Conservation (phyloP, 2,888 invertebrate species). For the Entomobrya proxima region DNA sequence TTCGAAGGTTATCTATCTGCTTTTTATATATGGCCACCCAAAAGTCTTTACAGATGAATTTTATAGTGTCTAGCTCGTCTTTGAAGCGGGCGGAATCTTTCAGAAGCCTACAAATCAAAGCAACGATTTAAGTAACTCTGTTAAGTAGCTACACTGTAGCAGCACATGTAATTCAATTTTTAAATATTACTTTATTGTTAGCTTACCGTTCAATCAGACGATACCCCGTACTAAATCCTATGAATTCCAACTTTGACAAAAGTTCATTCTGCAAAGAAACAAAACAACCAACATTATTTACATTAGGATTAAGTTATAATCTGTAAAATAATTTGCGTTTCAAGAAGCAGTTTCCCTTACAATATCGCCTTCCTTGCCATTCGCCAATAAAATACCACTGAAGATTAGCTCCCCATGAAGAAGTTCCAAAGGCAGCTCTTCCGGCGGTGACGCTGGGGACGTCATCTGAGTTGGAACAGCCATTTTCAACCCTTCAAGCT, state of each 20-base stretch:
- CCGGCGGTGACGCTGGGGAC: conserved; percentile 41
- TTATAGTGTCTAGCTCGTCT: conserved; percentile 98
- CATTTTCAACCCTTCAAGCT: too few relatives aligned
- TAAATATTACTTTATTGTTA: neutral
- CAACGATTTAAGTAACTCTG: neutral
- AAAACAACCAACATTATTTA: neutral
- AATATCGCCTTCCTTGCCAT: conserved; percentile 65
- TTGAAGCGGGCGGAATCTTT: conserved; percentile 95
- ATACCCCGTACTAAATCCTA: conserved; percentile 81
- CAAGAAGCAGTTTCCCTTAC: conserved; percentile 45
- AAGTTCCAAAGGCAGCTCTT: conserved; percentile 72
- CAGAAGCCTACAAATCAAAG: conserved; percentile 82
- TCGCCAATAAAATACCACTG: conserved; percentile 67
- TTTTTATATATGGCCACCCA: conserved; percentile 99
- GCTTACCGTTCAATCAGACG: conserved; percentile 79
- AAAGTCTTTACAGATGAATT: conserved; percentile 99
- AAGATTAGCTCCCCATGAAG: conserved; percentile 73
- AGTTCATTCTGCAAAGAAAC: conserved; percentile 77
- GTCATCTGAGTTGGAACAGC: conserved; percentile 28
- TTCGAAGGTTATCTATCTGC: conserved; percentile 97
- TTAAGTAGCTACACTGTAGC: neutral
- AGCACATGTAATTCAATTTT: neutral
- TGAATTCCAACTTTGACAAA: conserved; percentile 79
- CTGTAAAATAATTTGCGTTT: neutral
- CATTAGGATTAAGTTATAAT: neutral